Base-by-base conservation (phyloP, 2,113 vertebrate species). In the Emberiza fucata region DNA sequence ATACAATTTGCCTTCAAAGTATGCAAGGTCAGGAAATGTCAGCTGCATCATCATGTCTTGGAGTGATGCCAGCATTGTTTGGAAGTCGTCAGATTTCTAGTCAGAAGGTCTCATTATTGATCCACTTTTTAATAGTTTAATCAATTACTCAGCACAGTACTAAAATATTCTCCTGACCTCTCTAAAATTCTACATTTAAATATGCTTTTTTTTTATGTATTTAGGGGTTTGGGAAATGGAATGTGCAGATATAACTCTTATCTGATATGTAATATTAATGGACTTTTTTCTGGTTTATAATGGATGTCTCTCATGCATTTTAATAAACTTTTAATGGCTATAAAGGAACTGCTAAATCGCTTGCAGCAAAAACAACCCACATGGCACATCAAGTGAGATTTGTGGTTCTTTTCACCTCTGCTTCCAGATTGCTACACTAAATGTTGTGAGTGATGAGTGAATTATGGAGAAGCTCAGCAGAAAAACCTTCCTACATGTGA, bases 321-420 rank as follows among this genome's bases (percentile, higher is more conserved):
- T 92, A 95, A 96, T 92, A 91, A 86, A 90, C 51, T 87, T 95
- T 88, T 92, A 93, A 94, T 94, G 84, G 50, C 59, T 88, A 47
- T 85, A 95, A 95, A 94, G 63, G 75, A 90, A 47, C 33, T 70
- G 45, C 61, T 87, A 86, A 82, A 64, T 50, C 3, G 35, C 75
- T 82, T 69, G 33, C 66, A 89, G 66, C 33, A 61, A 92, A 95
- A 95, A 66, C 81, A 92, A 66, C 50, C 35, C 63, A 88, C 66
- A 72, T 25, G 21, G 75, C 78, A 82, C 59, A 85, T 95, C 84
- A 91, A 94, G 54, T 16, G 28, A 92, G 86, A 94, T 90, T 85
- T 82, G 90, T 87, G 9, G 18, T 72, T 87, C 50, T 89, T 95
- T 84, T 87, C 91, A 95, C 83, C 83, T 81, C 80, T 92, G 72